Percentiles rank a stretch among this genome's conserved stretches.
Conservation (phyloP, 2,888 invertebrate species). For the Drosophila vallismaia region DNA sequence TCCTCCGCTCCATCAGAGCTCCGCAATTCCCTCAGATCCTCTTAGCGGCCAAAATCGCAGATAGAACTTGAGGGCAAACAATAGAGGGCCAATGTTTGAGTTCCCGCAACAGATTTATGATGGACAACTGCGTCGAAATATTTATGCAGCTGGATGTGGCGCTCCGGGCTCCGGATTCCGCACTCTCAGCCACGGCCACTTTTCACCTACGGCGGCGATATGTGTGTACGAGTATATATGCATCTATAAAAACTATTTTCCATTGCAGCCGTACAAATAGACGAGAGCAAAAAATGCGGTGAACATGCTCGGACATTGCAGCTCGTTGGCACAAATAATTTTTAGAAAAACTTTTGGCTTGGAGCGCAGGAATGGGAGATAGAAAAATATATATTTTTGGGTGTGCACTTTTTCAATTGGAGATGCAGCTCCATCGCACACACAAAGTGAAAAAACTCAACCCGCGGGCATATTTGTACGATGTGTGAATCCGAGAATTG, state of each 20-base stretch:
- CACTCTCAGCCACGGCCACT: slow-evolving; percentile 42
- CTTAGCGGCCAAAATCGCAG: slow-evolving; percentile 38
- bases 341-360: slow-evolving; percentile 59
- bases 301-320: slow-evolving; percentile 23
- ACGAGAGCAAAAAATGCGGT: slow-evolving; percentile 19
- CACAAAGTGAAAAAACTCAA: background rate
- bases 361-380: slow-evolving; percentile 32
- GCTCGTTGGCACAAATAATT: slow-evolving; percentile 43
- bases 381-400: slow-evolving; percentile 28
- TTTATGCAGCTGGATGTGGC: slow-evolving; percentile 45
- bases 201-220: slow-evolving; percentile 52
- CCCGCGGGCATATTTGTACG: slow-evolving; percentile 21
- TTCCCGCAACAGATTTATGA: slow-evolving; percentile 57
- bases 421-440: slow-evolving; percentile 44
- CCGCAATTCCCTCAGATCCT: slow-evolving; percentile 22
- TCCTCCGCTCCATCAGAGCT: slow-evolving; percentile 6
- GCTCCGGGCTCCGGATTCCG: background rate
- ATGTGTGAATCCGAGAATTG: slow-evolving; percentile 32
- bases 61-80: slow-evolving; percentile 42
- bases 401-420: slow-evolving; percentile 44
- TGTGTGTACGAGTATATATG: background rate
- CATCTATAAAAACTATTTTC: slow-evolving; percentile 43
- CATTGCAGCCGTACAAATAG: slow-evolving; percentile 37
- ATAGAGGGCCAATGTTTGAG: slow-evolving; percentile 53
- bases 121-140: slow-evolving; percentile 57